Evolutionary conservation across 2,113 vertebrate species (phyloP).

Genomic region (Regulus satrapa): DNA sequence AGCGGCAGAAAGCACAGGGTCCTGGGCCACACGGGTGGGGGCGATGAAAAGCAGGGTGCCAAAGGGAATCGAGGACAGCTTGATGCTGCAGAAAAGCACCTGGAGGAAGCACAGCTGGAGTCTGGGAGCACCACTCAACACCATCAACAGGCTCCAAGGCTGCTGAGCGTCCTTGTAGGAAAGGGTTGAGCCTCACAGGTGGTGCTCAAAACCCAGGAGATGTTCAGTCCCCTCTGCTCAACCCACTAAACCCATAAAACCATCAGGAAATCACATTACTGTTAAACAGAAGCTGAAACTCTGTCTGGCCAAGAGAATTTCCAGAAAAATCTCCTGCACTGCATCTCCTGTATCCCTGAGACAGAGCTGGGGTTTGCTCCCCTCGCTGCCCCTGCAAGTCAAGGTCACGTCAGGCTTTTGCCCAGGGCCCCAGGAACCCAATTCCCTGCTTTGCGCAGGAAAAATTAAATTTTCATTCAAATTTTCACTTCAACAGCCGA

Average conservation of each 20-base stretch:
- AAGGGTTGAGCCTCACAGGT: rapidly evolving
- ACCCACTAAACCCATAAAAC: neutral
- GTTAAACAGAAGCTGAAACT: neutral
- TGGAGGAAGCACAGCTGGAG: neutral
- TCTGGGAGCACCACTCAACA: neutral
- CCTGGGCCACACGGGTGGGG: neutral
- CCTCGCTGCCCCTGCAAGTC: neutral
- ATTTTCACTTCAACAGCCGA: conserved; percentile 11
- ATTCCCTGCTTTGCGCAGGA: neutral
- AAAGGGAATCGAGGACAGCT: neutral
- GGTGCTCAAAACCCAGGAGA: neutral
- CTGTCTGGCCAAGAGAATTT: neutral
- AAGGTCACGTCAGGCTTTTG: neutral
- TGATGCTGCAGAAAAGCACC: neutral
- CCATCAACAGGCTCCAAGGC: rapidly evolving
- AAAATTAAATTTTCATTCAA: conserved; percentile 39
- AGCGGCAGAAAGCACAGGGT: neutral
- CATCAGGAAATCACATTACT: neutral
- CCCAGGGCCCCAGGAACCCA: neutral
- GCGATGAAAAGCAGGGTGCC: neutral
- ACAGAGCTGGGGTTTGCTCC: neutral
- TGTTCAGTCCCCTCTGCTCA: neutral
- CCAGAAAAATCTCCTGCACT: conserved; percentile 6
- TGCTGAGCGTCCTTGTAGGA: neutral
- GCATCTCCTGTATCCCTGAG: neutral